These are phyloP conservation scores for Stegodyphus dumicola DNA, from an alignment of 1,140 invertebrate species.

Conservation along the genomic window DNA sequence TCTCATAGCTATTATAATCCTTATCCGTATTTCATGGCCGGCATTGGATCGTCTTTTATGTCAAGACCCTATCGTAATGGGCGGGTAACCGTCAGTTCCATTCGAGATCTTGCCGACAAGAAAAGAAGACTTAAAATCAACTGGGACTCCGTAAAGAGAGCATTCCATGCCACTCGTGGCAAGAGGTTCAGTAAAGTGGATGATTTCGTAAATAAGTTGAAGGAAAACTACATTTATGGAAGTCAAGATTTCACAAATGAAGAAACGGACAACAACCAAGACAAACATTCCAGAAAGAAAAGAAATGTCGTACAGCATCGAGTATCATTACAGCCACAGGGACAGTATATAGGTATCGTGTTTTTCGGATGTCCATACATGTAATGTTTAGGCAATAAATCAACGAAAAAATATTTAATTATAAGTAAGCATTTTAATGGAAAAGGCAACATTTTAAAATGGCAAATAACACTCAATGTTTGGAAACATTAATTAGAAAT, in stretches of 20 bases:
- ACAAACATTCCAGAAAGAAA: constrained; percentile 11
- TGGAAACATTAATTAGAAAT: no score
- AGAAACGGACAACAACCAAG: background rate
- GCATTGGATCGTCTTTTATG: constrained; percentile 28
- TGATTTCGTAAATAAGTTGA: background rate
- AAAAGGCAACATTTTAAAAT: no score
- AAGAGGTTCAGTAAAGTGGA: constrained; percentile 3
- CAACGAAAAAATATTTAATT: no score
- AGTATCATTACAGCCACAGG: constrained; percentile 7
- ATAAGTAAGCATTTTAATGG: no score
- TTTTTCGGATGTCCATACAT: background rate
- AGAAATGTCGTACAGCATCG: constrained; percentile 15
- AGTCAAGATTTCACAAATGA: background rate
- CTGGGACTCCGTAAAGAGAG: constrained; percentile 53
- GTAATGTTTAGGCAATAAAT: no score
- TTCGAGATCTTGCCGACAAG: background rate
- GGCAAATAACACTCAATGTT: no score
- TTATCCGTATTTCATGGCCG: constrained; percentile 14
- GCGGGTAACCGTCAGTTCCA: background rate
- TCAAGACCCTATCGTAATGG: background rate
- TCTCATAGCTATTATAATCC: constrained; percentile 12
- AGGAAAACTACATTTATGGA: background rate
- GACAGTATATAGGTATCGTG: constrained; percentile 45
- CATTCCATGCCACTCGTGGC: constrained; percentile 47
- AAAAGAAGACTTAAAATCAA: background rate